Conservation (phyloP, 2,888 invertebrate genomes). For the Orchestes rusci region DNA sequence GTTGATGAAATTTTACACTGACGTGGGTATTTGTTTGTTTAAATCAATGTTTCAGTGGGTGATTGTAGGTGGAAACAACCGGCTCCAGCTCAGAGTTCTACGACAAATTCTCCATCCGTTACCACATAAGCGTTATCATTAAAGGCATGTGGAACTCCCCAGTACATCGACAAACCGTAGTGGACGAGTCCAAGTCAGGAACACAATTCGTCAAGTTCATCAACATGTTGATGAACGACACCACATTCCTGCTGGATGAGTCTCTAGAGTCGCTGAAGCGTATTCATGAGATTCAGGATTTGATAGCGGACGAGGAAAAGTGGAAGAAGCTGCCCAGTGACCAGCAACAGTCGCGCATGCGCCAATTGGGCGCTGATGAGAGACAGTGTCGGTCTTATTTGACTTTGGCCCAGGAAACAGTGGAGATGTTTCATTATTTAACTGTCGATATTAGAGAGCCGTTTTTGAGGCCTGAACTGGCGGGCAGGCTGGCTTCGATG, state of each 20-base stretch:
- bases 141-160: conserved; percentile 94
- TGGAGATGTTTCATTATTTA: conserved; percentile 96
- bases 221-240: conserved; percentile 98
- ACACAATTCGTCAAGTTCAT: conserved; percentile 94
- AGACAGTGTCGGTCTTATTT: conserved; percentile 84
- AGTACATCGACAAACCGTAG: conserved; percentile 77
- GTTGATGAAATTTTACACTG: conserved; percentile 97
- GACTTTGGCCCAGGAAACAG: conserved; percentile 89
- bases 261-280: conserved; percentile 86
- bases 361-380: conserved; percentile 79
- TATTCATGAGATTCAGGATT: conserved; percentile 80
- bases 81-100: conserved; percentile 98
- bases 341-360: conserved; percentile 65
- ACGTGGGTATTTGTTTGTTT: conserved; percentile 49
- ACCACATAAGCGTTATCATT: conserved; percentile 94
- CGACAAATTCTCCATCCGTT: conserved; percentile 73
- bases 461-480: conserved; percentile 88
- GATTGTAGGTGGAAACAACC: conserved; percentile 78
- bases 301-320: conserved; percentile 61
- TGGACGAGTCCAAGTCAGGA: conserved; percentile 84
- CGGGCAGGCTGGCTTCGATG: conserved; percentile 90
- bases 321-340: conserved; percentile 62
- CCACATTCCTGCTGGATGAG: conserved; percentile 93
- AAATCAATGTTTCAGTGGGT: neutral
- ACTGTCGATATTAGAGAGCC: conserved; percentile 92